These are phyloP conservation scores for Ectemnius lituratus DNA, from an alignment of 2,888 invertebrate species.

Conservation along the genomic window DNA sequence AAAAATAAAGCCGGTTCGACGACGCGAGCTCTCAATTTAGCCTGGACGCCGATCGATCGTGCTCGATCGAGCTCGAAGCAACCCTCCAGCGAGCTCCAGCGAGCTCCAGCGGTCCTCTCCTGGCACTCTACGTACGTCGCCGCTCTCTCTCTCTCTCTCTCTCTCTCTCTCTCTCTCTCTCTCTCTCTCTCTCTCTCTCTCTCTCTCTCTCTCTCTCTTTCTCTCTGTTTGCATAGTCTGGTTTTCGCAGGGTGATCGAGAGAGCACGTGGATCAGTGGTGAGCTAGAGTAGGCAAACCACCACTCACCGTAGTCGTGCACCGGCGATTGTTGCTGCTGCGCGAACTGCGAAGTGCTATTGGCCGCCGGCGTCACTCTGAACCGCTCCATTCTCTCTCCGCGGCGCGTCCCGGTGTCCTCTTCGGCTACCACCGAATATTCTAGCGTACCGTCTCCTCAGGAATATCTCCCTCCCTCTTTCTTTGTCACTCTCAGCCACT, in stretches of 20 bases:
- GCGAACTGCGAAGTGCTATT: conserved; percentile 59
- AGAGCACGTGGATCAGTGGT: not conserved
- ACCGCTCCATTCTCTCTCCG: conserved; percentile 63
- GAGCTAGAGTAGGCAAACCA: not conserved
- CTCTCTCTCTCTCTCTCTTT: conserved; percentile 6
- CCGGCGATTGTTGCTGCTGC: conserved; percentile 51
- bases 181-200: not conserved
- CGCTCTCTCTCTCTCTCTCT: conserved; percentile 4
- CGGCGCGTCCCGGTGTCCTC: not conserved
- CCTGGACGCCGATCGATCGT: not conserved
- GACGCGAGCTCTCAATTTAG: not conserved
- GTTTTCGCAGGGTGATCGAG: not conserved
- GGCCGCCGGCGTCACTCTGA: conserved; percentile 70
- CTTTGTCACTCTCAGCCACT: not conserved
- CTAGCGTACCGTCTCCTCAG: not conserved
- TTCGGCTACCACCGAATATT: not conserved
- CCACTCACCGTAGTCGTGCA: conserved; percentile 66
- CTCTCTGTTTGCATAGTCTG: not conserved
- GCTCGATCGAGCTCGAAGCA: not conserved
- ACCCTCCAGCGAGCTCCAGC: no score
- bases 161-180: not conserved
- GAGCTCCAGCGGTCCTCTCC: not conserved
- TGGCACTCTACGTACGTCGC: not conserved
- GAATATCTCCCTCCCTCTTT: not conserved
- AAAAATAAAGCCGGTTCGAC: no score